Conservation (phyloP, 2,113 vertebrate species). For the Pachycephala philippinensis region DNA sequence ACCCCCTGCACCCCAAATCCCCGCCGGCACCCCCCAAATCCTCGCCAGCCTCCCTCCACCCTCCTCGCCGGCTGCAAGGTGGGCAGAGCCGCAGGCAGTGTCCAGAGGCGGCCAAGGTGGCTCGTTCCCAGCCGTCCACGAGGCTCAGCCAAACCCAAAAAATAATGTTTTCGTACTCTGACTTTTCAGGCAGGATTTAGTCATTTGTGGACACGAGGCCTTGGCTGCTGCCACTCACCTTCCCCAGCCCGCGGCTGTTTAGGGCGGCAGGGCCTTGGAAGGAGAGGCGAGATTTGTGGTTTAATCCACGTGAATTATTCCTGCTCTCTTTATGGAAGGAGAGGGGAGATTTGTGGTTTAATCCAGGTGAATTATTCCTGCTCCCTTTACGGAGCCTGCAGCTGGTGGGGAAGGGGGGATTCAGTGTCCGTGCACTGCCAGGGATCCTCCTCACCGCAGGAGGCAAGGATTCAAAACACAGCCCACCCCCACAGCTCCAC, state of each 20-base stretch:
- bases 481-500: neutral
- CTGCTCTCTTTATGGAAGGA: rapidly evolving
- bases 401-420: neutral
- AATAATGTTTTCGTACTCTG: slow-evolving; percentile 43
- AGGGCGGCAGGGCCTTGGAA: neutral
- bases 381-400: rapidly evolving
- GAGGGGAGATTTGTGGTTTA: neutral
- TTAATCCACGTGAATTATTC: neutral
- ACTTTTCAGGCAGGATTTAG: slow-evolving; percentile 58
- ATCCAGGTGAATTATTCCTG: neutral
- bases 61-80: neutral
- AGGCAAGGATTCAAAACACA: neutral
- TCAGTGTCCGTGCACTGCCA: rapidly evolving
- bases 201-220: slow-evolving; percentile 42
- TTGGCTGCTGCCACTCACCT: slow-evolving; percentile 6
- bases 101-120: neutral
- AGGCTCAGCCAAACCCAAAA: slow-evolving; percentile 38
- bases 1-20: neutral
- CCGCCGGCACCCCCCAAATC: rapidly evolving
- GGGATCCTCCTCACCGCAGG: rapidly evolving
- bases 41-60: neutral
- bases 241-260: neutral
- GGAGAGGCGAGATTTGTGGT: neutral
- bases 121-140: neutral
- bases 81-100: neutral